Base-by-base conservation (phyloP, 2,113 vertebrate species). In the Vombatus ursinus region DNA sequence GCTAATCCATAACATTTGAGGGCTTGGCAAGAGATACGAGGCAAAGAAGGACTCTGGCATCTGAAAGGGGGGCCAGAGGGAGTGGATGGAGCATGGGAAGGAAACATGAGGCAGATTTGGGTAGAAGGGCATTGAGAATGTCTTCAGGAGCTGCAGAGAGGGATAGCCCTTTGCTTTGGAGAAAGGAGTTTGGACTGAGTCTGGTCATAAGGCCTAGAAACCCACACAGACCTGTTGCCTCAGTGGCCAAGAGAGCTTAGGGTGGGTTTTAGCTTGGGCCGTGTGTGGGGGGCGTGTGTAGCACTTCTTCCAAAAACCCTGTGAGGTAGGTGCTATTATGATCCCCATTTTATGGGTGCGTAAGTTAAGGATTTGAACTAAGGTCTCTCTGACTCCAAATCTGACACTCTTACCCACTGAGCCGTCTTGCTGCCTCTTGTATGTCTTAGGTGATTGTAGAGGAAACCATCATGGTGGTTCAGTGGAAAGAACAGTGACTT, bases 211-310 rank as follows among this genome's bases (percentile, higher is more conserved):
- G n/a, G 12, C 57, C 57, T 11, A 28, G 54, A 57, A 12, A 68
- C 16, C 61, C 61, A 12, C 12, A 3, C 61, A 95, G 48, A 89
- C 8, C 10, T 57, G 26, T 28, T 93, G 91, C 44, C 2, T n/a
- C 50, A 9, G 3, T 95, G 90, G 90, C 28, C 77, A 57, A 10
- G 94, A 48, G 23, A 61, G 94, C 57, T 84, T 22, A 19, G 50
- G 44, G 8, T 90, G 91, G 54, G n/a, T 22, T 93, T 50, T 68
- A 95, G 44, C 31, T 53, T 96, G 92, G 68, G 10, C 57, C 77
- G 84, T 92, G 51, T 77, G 61, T 68, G 57, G 37, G 61, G 37
- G 44, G 68, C 44, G 25, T 92, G 50, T 54, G 50, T 61, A 19
- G 14, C 37, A 77, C 37, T 11, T 77, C 54, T 57, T 57, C 2